Base-by-base conservation (phyloP, 1,140 invertebrate species). In the Eurosta solidaginis region DNA sequence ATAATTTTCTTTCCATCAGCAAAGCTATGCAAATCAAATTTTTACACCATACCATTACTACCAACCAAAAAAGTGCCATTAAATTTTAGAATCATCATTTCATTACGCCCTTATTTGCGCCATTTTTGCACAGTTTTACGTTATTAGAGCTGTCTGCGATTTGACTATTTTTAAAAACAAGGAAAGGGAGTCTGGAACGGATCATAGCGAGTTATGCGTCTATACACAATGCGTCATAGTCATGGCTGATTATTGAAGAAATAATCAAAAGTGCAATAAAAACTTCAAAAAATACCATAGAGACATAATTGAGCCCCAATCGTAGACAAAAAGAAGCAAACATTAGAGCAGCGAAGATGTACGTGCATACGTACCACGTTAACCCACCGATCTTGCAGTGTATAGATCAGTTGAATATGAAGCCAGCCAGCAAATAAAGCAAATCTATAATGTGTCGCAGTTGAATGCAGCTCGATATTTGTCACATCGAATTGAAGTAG, bases 211-310 rank as follows among this genome's bases (percentile, higher is more conserved):
- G 59, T 68, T 20, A 33, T 68, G 59, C 59, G 59, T 68, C 59
- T 68, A 68, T 68, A 40, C 59, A 47, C 27, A 75, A 75, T 47
- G 44, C 45, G 73, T 75, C 73, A 75, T 75, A 75, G 25, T 75
- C 73, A 75, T 75, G 73, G 73, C 42, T 47, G 29, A 75, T 75
- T 75, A 75, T 75, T 75, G 73, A 75, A 49, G 42, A 40, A 36
- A 36, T 33, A 17, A 42, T 33, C 59, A 20, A 36, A 36, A 52
- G 49, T 25, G 20, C 10, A 54, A 54, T 25, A 25, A 54, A 54
- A 54, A 27, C 27, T 54, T 3, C 22, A 54, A 68, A 5, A n/a
- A 68, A 29, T 40, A 68, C 6, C 6, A 68, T 14, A 68, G n/a
- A 40, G 33, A 68, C 17, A 68, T 40, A 68, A 42, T n/a, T 10